Conservation (phyloP, 64 coral and sea anemone genomes). For the Stichodactyla helianthus region DNA sequence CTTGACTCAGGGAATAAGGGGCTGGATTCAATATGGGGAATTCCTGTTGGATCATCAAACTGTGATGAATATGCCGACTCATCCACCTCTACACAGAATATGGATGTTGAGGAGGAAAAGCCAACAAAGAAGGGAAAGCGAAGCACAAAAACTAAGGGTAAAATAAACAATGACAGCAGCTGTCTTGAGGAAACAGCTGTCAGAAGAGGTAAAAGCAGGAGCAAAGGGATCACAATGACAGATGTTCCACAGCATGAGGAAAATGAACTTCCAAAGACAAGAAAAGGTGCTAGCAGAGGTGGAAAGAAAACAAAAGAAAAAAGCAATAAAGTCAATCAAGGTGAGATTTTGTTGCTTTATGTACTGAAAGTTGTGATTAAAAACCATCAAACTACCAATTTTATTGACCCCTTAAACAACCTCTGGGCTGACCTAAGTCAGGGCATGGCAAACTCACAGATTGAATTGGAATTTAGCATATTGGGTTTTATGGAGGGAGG, state of each 20-base stretch:
- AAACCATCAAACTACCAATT: no score
- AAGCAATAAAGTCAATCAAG: conserved; percentile 6
- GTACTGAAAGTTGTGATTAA: no score
- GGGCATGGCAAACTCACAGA: no score
- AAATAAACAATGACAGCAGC: neutral
- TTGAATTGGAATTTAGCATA: no score
- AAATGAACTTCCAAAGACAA: conserved; percentile 13
- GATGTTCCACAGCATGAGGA: neutral
- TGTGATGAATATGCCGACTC: neutral
- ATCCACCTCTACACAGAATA: neutral
- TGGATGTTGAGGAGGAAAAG: neutral
- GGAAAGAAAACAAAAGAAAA: conserved; percentile 23
- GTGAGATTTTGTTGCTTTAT: neutral
- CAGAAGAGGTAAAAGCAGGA: conserved; percentile 5
- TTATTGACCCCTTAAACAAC: no score
- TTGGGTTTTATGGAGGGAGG: no score
- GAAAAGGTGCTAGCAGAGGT: conserved; percentile 35
- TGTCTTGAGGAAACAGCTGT: neutral
- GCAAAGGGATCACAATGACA: neutral
- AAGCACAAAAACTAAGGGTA: conserved; percentile 4
- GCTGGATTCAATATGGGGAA: neutral
- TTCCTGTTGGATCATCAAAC: neutral
- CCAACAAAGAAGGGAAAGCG: neutral
- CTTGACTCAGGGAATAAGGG: neutral
- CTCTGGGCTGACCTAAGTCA: no score